These are phyloP conservation scores for Drosophila bipectinata DNA, from an alignment of 1,140 invertebrate species.

Conservation along the genomic window DNA sequence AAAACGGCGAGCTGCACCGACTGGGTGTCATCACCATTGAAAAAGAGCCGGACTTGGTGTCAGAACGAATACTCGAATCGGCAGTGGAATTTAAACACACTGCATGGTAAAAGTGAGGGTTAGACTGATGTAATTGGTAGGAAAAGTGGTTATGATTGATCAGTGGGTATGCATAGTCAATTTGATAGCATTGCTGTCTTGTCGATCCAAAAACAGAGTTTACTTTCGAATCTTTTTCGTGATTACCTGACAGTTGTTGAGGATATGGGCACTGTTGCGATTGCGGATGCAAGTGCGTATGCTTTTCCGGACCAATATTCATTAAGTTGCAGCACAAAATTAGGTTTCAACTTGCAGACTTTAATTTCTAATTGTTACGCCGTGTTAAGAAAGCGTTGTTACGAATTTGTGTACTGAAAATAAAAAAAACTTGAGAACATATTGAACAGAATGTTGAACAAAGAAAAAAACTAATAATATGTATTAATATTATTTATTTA, in stretches of 20 bases:
- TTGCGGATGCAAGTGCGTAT: constrained; percentile 55
- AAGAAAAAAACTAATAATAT: background rate
- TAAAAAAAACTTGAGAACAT: background rate
- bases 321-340: constrained; percentile 63
- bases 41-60: constrained; percentile 20
- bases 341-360: constrained; percentile 42
- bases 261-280: constrained; percentile 40
- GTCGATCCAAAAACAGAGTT: background rate
- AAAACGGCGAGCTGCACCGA: constrained; percentile 86
- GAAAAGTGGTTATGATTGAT: constrained; percentile 43
- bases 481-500: too few species aligned
- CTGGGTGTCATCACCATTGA: constrained; percentile 88
- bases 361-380: constrained; percentile 29
- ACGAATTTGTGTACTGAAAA: background rate
- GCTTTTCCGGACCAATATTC: constrained; percentile 74
- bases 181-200: constrained; percentile 31
- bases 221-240: background rate
- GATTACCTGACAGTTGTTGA: constrained; percentile 25
- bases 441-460: background rate
- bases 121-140: constrained; percentile 11
- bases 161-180: constrained; percentile 58
- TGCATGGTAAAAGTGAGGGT: constrained; percentile 1
- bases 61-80: background rate
- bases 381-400: background rate
- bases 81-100: background rate